Percentiles rank a stretch among this genome's conserved stretches.
Evolutionary conservation across 2,888 invertebrate genomes (phyloP).

Genomic region (Microchrysa polita): DNA sequence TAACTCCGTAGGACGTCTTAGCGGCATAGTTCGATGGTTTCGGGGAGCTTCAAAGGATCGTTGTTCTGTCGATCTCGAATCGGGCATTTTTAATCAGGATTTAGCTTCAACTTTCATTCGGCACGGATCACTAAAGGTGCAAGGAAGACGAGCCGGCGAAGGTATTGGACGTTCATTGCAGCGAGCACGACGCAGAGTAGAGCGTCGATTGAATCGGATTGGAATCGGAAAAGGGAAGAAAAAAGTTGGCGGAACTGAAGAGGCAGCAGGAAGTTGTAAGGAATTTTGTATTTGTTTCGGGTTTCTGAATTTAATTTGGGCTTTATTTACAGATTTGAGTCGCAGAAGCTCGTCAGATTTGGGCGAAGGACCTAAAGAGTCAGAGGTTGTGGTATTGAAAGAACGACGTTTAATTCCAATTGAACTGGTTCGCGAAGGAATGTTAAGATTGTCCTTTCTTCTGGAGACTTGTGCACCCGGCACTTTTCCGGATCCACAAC

Average conservation of each 20-base stretch:
- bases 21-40: conserved; percentile 77
- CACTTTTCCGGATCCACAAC: conserved; percentile 93
- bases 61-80: conserved; percentile 67
- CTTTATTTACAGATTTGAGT: conserved; percentile 69
- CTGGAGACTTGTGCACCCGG: conserved; percentile 97
- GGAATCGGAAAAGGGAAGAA: conserved; percentile 87
- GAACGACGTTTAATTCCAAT: conserved; percentile 86
- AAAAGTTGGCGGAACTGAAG: conserved; percentile 88
- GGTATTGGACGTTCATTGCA: conserved; percentile 74
- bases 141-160: conserved; percentile 62
- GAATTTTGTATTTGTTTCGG: conserved; percentile 44
- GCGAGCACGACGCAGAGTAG: conserved; percentile 87
- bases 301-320: conserved; percentile 2
- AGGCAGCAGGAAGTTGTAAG: conserved; percentile 81
- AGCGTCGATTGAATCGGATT: conserved; percentile 86
- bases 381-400: conserved; percentile 88
- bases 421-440: conserved; percentile 84
- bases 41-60: conserved; percentile 68
- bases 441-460: conserved; percentile 88
- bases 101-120: conserved; percentile 69
- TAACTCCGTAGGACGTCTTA: conserved; percentile 69
- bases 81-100: conserved; percentile 68
- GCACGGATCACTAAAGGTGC: conserved; percentile 64
- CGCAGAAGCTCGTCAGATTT: conserved; percentile 85
- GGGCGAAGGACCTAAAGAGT: conserved; percentile 81